These are phyloP conservation scores for Malacoraja senta DNA, from an alignment of 2,797 vertebrate genomes.

Conservation along the genomic window DNA sequence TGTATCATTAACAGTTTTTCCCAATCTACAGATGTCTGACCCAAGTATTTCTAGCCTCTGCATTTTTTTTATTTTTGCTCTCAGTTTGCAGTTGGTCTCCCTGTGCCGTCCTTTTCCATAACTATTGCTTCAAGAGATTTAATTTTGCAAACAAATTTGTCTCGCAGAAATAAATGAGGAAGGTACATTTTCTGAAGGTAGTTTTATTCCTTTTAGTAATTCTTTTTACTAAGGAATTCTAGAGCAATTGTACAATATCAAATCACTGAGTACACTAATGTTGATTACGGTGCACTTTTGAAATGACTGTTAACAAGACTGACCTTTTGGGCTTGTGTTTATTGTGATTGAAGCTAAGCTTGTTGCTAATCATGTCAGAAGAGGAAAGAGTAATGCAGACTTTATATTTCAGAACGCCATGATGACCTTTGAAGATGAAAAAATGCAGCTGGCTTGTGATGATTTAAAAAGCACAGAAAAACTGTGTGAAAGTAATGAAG, in stretches of 20 bases:
- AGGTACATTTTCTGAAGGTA: not conserved
- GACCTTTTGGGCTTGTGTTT: not conserved
- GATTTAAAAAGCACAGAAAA: conserved; percentile 87
- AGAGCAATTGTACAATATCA: not conserved
- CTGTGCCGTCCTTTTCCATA: not conserved
- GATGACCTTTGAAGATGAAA: conserved; percentile 98
- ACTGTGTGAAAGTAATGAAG: conserved; percentile 82
- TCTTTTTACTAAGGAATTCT: not conserved
- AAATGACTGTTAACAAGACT: not conserved
- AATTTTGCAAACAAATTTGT: not conserved
- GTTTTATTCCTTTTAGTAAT: not conserved
- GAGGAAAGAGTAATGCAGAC: not conserved
- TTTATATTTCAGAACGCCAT: conserved; percentile 73
- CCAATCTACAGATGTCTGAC: too few species aligned
- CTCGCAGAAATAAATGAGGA: not conserved
- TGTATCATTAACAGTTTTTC: too few species aligned
- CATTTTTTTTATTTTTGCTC: too few species aligned
- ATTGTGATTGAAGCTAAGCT: not conserved
- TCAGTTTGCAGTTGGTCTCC: not conserved
- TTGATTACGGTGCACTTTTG: not conserved
- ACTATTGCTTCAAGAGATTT: not conserved
- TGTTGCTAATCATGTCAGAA: not conserved
- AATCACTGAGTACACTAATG: not conserved
- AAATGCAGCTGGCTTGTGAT: conserved; percentile 87
- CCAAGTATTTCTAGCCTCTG: too few species aligned